Evolutionary conservation across 2,113 vertebrate species (phyloP).

Genomic region (Nibea albiflora): DNA sequence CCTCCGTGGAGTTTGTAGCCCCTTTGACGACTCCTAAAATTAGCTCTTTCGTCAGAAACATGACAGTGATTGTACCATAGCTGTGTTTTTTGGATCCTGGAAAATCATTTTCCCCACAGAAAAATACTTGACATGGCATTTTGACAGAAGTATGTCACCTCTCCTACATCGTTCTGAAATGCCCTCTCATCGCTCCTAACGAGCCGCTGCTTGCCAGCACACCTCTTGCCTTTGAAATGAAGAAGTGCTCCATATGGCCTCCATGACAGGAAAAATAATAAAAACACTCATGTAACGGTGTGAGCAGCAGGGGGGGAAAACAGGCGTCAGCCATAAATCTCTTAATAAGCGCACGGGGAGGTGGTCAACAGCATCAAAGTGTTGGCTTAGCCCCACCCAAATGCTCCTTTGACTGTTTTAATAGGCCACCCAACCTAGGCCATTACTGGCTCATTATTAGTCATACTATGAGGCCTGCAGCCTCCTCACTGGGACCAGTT

Average conservation of each 20-base stretch:
- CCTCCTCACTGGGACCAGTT: constrained; percentile 6
- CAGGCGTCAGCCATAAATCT: constrained; percentile 56
- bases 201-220: constrained; percentile 47
- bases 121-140: constrained; percentile 4
- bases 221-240: constrained; percentile 47
- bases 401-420: constrained; percentile 53
- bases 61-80: background rate
- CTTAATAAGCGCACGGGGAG: constrained; percentile 56
- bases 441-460: constrained; percentile 64
- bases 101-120: background rate
- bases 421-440: constrained; percentile 62
- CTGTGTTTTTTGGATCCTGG: constrained; percentile 4
- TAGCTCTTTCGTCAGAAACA: constrained; percentile 20
- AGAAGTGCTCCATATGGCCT: constrained; percentile 53
- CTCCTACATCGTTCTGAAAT: background rate
- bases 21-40: constrained; percentile 21
- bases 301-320: background rate
- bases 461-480: constrained; percentile 23
- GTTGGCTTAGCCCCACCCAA: constrained; percentile 36
- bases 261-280: constrained; percentile 53
- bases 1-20: background rate
- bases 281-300: constrained; percentile 45
- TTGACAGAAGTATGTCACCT: constrained; percentile 53
- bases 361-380: constrained; percentile 60
- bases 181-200: constrained; percentile 27